Base-by-base conservation (phyloP, 2,113 vertebrate species). In the Chloropsis hardwickii region DNA sequence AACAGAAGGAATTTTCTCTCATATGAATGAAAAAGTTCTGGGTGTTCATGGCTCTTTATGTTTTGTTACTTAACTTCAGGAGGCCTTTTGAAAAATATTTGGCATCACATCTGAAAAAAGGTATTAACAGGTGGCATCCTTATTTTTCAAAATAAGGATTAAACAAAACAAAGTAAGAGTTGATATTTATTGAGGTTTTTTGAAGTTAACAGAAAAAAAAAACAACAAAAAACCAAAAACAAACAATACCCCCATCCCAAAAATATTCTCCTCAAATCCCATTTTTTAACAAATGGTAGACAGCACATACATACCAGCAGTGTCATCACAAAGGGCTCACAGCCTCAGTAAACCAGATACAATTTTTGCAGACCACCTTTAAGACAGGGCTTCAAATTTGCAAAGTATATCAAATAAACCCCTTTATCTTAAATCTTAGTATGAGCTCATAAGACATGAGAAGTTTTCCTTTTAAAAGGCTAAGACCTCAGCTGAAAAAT, bases 241-340 rank as follows among this genome's bases (percentile, higher is more conserved):
- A 57, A 48, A 39, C 4, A 61, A n/a, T 13, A 50, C 10, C 0
- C 2, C 6, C 17, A 8, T 37, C 5, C 15, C 27, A 50, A 37
- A 3, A 81, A 29, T 15, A 23, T 61, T 50, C 33, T 65, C 21
- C 14, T 5, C 35, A 67, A 86, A 86, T 45, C 5, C 9, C 12
- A 3, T 7, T 28, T 53, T 92, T 72, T 81, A 9, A n/a, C 18
- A 51, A 77, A 54, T 22, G 6, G 21, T 9, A 67, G 39, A 22
- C 6, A 79, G 14, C 5, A 76, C 35, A 79, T 22, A 39, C 1
- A 0, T 44, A 29, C 12, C 40, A 86, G 40, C 40, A 64, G 37
- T 27, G n/a, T 40, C 11, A 61, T 64, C 57, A 39, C 27, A 84
- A 70, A 73, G 23, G 39, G 5, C 11, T 81, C 69, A 47, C 4